Evolutionary conservation across 2,888 invertebrate genomes (phyloP), one percentile per base, ranked within the genome.

Genomic region (Zhengitettix transpicula): DNA sequence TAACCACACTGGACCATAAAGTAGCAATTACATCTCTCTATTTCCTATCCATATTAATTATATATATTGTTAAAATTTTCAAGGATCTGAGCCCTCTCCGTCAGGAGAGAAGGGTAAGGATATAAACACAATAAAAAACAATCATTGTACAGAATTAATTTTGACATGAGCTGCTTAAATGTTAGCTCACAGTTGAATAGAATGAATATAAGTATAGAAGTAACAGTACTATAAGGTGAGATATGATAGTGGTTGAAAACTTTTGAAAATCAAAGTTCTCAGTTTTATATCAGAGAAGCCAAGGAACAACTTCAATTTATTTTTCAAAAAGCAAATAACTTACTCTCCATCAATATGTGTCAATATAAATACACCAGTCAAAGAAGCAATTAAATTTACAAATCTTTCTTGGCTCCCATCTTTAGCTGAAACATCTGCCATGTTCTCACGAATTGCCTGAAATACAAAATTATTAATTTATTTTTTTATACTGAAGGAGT

Each of bases 401-500:
- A 93, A 82, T 0, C 96, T 97, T 73, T 98, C 98, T 76, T 98
- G 98, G 63, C 95, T 94, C 9, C 93, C 89, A 71, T 98, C 97
- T 75, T 97, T 97, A 0, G 95, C 92, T 0, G 89, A 80, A 10
- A 89, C 93, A 74, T 98, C 98, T 0, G 91, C 96, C 75, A 94
- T 80, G 73, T 97, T 97, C 64, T 90, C 89, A 64, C 84, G 78
- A 28, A 89, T 73, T 0, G 96, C 93, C 77, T 83, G 73, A 2
- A 64, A 65, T 60, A 62, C 57, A 60, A 57, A 52, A 42, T 14
- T 28, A 7, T 28, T 28, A 14, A 16, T 14, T n/a, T 10, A 59
- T 42, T 28, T n/a, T 55, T 17, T 15, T 5, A 14, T 51, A 15
- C 15, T 15, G 1, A 5, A 44, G 14, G 14, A 11, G 2, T 5